These are phyloP conservation scores for Carduelis carduelis DNA, from an alignment of 2,797 vertebrate genomes.

Conservation along the genomic window DNA sequence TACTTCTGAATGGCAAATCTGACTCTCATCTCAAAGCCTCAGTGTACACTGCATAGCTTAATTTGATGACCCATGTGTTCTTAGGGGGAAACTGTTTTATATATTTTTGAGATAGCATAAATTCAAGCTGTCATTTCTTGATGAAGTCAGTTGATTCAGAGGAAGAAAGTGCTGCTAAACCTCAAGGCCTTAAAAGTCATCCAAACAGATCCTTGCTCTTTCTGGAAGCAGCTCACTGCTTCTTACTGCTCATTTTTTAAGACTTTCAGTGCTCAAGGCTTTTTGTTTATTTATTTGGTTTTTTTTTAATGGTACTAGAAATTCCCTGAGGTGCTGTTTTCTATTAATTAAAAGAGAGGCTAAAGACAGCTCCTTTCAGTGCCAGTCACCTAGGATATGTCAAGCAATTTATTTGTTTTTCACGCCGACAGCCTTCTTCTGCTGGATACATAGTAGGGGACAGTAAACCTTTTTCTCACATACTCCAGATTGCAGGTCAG, in stretches of 20 bases:
- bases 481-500: not conserved
- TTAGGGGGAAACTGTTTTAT: not conserved
- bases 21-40: not conserved
- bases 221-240: not conserved
- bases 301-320: not conserved
- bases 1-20: not conserved
- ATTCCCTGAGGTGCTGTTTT: not conserved
- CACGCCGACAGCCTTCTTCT: not conserved
- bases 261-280: not conserved
- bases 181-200: not conserved
- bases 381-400: not conserved
- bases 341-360: constrained; percentile 39
- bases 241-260: not conserved
- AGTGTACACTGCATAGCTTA: not conserved
- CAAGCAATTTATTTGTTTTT: constrained; percentile 20
- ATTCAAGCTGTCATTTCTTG: not conserved
- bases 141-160: not conserved
- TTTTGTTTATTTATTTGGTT: not conserved
- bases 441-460: not conserved
- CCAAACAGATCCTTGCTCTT: not conserved
- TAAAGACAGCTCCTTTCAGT: not conserved
- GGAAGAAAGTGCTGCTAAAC: not conserved
- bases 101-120: not conserved
- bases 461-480: not conserved
- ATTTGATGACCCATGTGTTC: not conserved